Conservation (phyloP, 2,113 vertebrate genomes). For the Heterotis niloticus region DNA sequence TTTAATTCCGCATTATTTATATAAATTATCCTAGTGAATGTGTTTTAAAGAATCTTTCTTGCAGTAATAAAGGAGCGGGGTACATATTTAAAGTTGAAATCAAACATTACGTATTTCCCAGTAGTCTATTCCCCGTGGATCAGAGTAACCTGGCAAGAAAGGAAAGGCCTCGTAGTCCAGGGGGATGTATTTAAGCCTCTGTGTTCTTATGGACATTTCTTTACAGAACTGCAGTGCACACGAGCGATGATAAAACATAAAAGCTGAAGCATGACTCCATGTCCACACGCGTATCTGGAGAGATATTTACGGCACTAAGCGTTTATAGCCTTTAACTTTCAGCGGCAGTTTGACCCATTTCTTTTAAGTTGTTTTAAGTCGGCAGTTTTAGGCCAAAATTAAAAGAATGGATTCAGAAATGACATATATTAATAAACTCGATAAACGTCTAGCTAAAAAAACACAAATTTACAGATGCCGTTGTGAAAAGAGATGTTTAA, state of each 20-base stretch:
- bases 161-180: neutral
- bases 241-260: neutral
- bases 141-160: too few species aligned
- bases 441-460: neutral
- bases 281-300: neutral
- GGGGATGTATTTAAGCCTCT: neutral
- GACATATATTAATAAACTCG: neutral
- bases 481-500: neutral
- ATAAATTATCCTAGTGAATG: conserved; percentile 1
- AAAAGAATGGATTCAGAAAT: neutral
- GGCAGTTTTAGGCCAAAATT: too few species aligned
- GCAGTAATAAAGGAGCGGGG: neutral
- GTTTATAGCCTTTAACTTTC: neutral
- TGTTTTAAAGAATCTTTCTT: neutral
- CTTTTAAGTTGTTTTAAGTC: too few species aligned
- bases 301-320: neutral
- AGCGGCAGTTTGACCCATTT: neutral
- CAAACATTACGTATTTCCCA: neutral
- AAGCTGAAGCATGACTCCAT: neutral
- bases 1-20: neutral
- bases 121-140: neutral
- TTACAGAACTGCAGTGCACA: neutral
- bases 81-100: neutral
- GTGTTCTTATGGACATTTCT: neutral
- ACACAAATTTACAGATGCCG: neutral